These are phyloP conservation scores for Theretra japonica DNA, from an alignment of 2,888 invertebrate species.

Conservation along the genomic window DNA sequence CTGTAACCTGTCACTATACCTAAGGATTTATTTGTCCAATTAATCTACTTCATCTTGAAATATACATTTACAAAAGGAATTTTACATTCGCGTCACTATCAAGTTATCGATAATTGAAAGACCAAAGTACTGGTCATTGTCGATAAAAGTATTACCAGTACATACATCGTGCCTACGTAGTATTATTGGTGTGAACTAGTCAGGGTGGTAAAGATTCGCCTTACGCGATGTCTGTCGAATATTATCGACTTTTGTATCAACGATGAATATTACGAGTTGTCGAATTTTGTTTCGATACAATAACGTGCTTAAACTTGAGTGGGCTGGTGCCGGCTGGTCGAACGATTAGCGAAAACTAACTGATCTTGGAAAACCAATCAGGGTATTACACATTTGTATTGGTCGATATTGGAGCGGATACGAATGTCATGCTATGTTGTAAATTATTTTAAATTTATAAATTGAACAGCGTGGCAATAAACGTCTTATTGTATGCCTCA, in stretches of 20 bases:
- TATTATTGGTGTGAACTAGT: slow-evolving; percentile 16
- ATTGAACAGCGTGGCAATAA: no score
- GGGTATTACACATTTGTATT: no score
- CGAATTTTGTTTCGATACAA: not conserved
- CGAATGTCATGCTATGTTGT: no score
- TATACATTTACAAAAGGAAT: not conserved
- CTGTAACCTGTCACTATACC: not conserved
- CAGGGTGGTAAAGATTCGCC: slow-evolving; percentile 8
- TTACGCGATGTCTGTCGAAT: not conserved
- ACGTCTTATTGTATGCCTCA: no score
- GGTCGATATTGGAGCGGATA: no score
- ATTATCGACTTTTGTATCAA: not conserved
- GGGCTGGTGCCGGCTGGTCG: not conserved
- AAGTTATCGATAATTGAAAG: not conserved
- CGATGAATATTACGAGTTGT: not conserved
- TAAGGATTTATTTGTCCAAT: not conserved
- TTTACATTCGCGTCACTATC: not conserved
- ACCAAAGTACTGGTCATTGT: slow-evolving; percentile 3
- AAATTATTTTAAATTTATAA: no score
- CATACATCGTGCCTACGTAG: not conserved
- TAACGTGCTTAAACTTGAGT: not conserved
- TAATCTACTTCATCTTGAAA: no score
- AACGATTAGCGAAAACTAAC: no score
- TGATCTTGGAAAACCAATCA: no score
- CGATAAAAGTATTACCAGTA: not conserved